A percentile compares a stretch with the other conserved stretches of the same genome.
phyloP scores from a whole-genome alignment of 2,888 invertebrate species.

The Trissoscelio sp. region DNA sequence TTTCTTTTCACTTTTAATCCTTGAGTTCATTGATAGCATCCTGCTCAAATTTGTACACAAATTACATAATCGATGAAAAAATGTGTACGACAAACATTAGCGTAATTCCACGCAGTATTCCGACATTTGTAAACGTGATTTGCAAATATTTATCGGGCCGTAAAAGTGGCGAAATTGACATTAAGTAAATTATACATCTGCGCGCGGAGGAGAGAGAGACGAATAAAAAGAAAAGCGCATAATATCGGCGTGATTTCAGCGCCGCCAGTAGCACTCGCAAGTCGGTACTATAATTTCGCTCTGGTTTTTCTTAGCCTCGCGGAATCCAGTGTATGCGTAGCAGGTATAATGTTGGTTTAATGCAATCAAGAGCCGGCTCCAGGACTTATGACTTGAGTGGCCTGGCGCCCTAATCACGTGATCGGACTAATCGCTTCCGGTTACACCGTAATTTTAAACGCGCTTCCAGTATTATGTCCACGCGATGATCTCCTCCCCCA shows the following conservation, averaged over 20 bases:
- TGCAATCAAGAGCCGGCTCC: conserved; percentile 57
- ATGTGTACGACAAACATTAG: not conserved
- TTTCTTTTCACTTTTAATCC: no score
- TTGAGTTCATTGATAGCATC: no score
- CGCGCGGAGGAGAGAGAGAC: conserved; percentile 7
- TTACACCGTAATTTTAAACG: conserved; percentile 72
- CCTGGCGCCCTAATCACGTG: conserved; percentile 77
- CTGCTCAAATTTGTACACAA: no score
- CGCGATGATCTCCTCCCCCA: conserved; percentile 69
- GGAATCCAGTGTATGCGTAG: conserved; percentile 58
- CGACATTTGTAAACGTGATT: conserved; percentile 25
- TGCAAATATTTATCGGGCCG: conserved; percentile 50
- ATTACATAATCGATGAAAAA: conserved; percentile 3
- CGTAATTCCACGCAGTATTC: conserved; percentile 4
- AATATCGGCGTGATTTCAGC: conserved; percentile 60
- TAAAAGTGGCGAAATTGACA: conserved; percentile 61
- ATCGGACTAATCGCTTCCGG: conserved; percentile 82
- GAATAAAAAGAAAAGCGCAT: conserved; percentile 47
- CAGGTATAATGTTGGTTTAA: conserved; percentile 59
- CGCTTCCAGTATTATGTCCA: conserved; percentile 78
- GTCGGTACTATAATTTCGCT: conserved; percentile 58
- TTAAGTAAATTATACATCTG: conserved; percentile 50
- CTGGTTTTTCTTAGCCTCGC: conserved; percentile 47
- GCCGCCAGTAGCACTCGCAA: conserved; percentile 56
- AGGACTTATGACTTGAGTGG: conserved; percentile 47